Base-by-base conservation (phyloP, 2,888 invertebrate species). In the Cephus sareptanus region DNA sequence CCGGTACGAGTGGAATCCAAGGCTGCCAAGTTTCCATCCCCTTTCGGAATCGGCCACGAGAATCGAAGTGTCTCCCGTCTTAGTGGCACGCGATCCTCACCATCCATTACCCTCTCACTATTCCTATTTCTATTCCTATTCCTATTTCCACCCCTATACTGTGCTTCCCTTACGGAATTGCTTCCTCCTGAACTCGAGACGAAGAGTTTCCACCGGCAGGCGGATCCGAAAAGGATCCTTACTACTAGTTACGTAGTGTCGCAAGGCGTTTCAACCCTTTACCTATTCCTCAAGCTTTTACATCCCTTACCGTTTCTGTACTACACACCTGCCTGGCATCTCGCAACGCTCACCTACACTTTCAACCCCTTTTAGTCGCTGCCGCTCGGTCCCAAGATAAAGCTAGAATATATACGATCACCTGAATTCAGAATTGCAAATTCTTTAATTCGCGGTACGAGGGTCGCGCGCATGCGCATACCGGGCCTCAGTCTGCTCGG, bases 351-450 rank as follows among this genome's bases (percentile, higher is more conserved):
- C 56, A 56, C 56, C 56, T 23, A 56, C 23, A 56, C 56, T 56
- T 23, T 9, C 23, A 56, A 56, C 56, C 56, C 56, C 56, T 56
- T 56, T 56, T 56, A 56, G 56, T 9, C 9, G 23, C 56, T 23
- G 56, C 56, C 56, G 56, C 23, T 71, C 3, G 71, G 30, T 71
- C 31, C 71, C 71, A 31, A 31, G 71, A 71, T 71, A 34, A 71
- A 71, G 71, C 71, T 12, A 11, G 13, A 68, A 69, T 71, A 34
- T 86, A 83, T 85, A 85, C 84, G 86, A 88, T 89, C 87, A 84
- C 85, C 87, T 85, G 87, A 87, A 88, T 90, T 91, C 91, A 90
- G 91, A 91, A 91, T 91, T 91, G 91, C 91, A 91, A 91, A 91
- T 91, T 91, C 91, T 91, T 91, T 91, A 91, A 91, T 91, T 91